Percentiles rank a stretch among this genome's conserved stretches.
Evolutionary conservation across 2,797 vertebrate genomes (phyloP).

Genomic region (Vespertilio murinus): DNA sequence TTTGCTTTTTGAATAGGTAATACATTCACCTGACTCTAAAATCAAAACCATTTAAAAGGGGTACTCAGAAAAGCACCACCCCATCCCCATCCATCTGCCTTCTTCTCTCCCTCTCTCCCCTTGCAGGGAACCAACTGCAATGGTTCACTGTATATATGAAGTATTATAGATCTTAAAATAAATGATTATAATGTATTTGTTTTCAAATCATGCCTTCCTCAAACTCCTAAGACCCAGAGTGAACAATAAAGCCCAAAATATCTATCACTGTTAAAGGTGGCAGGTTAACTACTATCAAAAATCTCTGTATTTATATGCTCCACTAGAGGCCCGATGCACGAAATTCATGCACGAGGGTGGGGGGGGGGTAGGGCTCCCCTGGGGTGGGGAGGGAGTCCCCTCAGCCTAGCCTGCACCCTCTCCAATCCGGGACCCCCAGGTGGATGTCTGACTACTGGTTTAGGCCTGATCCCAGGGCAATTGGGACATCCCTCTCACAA

Average conservation of each 20-base stretch:
- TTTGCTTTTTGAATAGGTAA: background rate
- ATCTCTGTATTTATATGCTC: background rate
- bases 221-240: background rate
- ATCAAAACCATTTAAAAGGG: background rate
- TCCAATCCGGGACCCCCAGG: no score
- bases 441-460: no score
- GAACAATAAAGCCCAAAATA: background rate
- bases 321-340: no score
- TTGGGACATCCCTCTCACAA: no score
- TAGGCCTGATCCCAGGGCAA: no score
- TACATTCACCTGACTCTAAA: background rate
- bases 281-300: background rate
- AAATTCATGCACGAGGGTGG: no score
- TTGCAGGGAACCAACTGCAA: background rate
- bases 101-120: rapidly evolving
- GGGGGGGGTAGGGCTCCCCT: no score
- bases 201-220: background rate
- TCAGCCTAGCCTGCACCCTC: no score
- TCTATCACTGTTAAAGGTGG: background rate
- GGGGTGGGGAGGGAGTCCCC: no score
- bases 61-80: background rate
- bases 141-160: background rate
- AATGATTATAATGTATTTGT: background rate
- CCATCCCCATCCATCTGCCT: background rate
- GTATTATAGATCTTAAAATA: background rate